Evolutionary conservation across 1,140 invertebrate genomes (phyloP), one percentile per base, ranked within the genome.

Genomic region (Ceratina calcarata): DNA sequence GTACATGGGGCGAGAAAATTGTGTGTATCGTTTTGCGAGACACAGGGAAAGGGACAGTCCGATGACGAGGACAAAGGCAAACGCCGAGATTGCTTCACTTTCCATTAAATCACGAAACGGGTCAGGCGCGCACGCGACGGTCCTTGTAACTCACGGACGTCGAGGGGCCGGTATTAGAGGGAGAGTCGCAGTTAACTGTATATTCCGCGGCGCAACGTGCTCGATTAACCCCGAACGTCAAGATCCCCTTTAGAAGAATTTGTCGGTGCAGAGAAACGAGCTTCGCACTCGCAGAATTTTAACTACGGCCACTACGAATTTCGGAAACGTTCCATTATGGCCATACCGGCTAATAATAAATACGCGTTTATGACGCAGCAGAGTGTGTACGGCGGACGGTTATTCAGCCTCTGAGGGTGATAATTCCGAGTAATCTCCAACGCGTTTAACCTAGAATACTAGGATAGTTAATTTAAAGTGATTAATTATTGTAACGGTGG

Each of bases 51-150:
- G n/a, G 24, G 0, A 16, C 61, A 32, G 68, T 22, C 65, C n/a
- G 27, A 72, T 20, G 76, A 72, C 45, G 45, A 65, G 16, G 45
- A 78, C 57, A 61, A 70, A 69, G 45, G 69, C 72, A 49, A 72
- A 78, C 60, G 20, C 45, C 32, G 37, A 64, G 32, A 64, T 70
- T 49, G 76, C 68, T 71, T 71, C 58, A 18, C 45, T 57, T 89
- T 89, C 86, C 84, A 89, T 90, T 89, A 89, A 89, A 90, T 90
- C 87, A 89, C 73, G 49, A 6, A 67, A 12, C 32, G 27, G 55
- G 18, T 55, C 32, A 15, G 58, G 27, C 68, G 68, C 24, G 67
- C 76, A 55, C 65, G 65, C 55, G 55, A 69, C 65, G 55, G 53
- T 3, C 53, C 69, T 53, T 69, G 3, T 62, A 58, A 64, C 27